phyloP scores from a whole-genome alignment of 1,140 invertebrate species.

The Trypoxylus dichotomus region DNA sequence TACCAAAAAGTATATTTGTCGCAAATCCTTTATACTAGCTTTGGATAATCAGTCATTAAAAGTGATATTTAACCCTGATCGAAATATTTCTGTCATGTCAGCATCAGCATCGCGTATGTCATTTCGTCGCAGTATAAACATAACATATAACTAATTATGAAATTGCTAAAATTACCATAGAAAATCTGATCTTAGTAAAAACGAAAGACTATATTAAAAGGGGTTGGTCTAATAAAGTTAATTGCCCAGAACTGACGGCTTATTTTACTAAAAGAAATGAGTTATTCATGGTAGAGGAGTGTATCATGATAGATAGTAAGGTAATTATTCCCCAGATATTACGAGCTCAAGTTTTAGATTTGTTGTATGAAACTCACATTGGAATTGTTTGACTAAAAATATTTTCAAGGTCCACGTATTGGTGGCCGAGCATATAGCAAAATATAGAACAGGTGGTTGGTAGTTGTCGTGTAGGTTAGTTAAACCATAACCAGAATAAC shows the following conservation, averaged over 20 bases:
- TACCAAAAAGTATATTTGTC: constrained; percentile 43
- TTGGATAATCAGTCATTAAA: constrained; percentile 25
- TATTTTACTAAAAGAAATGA: not conserved
- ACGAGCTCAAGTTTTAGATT: not conserved
- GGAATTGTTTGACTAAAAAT: constrained; percentile 31
- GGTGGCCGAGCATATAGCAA: not conserved
- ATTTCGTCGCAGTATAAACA: constrained; percentile 30
- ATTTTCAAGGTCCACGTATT: not conserved
- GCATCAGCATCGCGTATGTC: constrained; percentile 31
- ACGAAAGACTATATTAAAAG: constrained; percentile 5
- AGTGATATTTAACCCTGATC: constrained; percentile 20
- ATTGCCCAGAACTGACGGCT: not conserved
- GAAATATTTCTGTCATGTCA: constrained; percentile 27
- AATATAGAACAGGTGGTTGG: not conserved
- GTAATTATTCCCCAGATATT: constrained; percentile 14
- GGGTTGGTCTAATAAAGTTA: constrained; percentile 26
- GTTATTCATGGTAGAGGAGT: constrained; percentile 10
- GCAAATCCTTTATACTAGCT: constrained; percentile 8
- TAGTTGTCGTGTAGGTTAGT: not conserved
- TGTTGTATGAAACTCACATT: constrained; percentile 27
- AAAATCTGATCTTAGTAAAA: not conserved
- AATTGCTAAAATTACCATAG: not conserved
- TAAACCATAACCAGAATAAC: not conserved
- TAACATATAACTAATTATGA: constrained; percentile 28
- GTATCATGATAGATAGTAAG: not conserved